Evolutionary conservation across 2,888 invertebrate species (phyloP), one percentile per base, ranked within the genome.

Genomic region (Cantharis lateralis): DNA sequence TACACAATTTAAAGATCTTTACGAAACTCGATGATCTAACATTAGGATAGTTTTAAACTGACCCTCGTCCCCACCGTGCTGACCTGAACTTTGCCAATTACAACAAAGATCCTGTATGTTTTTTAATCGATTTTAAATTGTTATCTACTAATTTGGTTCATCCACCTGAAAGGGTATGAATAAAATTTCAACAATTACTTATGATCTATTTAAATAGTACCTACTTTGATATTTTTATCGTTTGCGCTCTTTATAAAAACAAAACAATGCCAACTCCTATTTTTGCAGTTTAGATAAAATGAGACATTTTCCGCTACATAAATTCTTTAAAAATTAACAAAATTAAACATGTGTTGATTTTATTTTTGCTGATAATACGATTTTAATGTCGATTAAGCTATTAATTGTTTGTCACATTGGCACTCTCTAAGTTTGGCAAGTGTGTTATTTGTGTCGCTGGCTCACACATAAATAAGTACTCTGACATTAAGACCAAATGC

Each of bases 41-140:
- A 83, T 80, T 74, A 78, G 84, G 83, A 85, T 85, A 82, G 85
- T 85, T 86, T 86, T 87, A 87, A 87, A 84, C 84, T 81, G 84
- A 82, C 80, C 81, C 80, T 80, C 80, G 78, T 79, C 80, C 75
- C 80, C 84, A 83, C 85, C 84, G 84, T 84, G 82, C 85, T 84
- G 81, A 82, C 82, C 82, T 81, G 79, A 75, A 84, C 84, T 82
- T 83, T 85, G 85, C 86, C 86, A 87, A 86, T 86, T 85, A 84
- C 84, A 82, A 80, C 79, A 77, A 71, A 76, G 72, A 77, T 80
- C 78, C 81, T 80, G 79, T 80, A 77, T 81, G 80, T 81, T 81
- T 80, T 78, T 80, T 78, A 78, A 77, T 80, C 77, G 24, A 66
- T 66, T 66, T 66, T 66, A 66, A 66, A 66, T 66, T 20, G 15